Evolutionary conservation across 1,140 invertebrate species (phyloP).

Genomic region (Drosophila tsacasi): DNA sequence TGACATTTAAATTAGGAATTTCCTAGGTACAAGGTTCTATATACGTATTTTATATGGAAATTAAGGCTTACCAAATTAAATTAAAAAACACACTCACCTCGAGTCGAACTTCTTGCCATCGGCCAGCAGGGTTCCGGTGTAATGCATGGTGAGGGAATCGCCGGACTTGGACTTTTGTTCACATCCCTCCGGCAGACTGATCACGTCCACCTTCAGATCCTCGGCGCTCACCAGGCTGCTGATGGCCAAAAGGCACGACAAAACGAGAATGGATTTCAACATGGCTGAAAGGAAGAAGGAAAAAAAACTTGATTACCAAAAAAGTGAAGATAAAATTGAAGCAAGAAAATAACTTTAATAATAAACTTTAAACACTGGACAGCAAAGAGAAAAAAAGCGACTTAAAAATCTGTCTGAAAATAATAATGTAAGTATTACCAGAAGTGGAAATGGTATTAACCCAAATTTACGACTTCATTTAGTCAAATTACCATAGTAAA

Average conservation of each 20-base stretch:
- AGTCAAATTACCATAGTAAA: not conserved
- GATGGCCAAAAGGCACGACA: slow-evolving; percentile 81
- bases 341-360: slow-evolving; percentile 21
- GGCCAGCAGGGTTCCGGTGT: slow-evolving; percentile 92
- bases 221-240: slow-evolving; percentile 85
- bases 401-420: not conserved
- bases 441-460: not conserved
- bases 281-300: slow-evolving; percentile 58
- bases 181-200: slow-evolving; percentile 92
- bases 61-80: too few species aligned
- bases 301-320: slow-evolving; percentile 28
- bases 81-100: slow-evolving; percentile 88
- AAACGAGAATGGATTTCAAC: slow-evolving; percentile 77
- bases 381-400: not conserved
- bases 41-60: not conserved
- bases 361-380: slow-evolving; percentile 18
- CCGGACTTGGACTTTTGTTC: slow-evolving; percentile 93
- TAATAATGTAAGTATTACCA: not conserved
- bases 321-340: not conserved
- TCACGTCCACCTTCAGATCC: slow-evolving; percentile 92
- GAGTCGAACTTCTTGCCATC: slow-evolving; percentile 97
- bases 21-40: not conserved
- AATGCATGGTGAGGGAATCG: slow-evolving; percentile 97
- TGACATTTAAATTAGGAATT: not conserved
- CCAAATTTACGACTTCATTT: slow-evolving; percentile 4